A percentile compares a stretch with the other conserved stretches of the same genome.
Conservation (phyloP, 23 tunicate genomes). For the Styela plicata region DNA sequence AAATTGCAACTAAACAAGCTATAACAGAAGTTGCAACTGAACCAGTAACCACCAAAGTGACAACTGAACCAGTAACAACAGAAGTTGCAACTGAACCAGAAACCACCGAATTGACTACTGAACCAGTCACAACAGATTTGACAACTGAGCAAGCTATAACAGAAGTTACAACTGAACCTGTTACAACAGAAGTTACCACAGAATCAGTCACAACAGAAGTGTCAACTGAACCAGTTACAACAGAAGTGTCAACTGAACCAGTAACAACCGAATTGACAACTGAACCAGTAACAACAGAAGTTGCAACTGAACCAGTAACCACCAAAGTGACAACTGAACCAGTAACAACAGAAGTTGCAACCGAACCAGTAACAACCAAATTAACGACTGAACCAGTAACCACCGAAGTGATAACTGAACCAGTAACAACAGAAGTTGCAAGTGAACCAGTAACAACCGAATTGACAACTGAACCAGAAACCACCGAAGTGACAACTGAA, state of each 20-base stretch:
- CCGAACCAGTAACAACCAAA: background rate
- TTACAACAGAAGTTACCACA: background rate
- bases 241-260: background rate
- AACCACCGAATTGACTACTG: background rate
- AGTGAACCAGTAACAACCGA: background rate
- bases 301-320: background rate
- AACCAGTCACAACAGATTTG: background rate
- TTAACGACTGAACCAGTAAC: background rate
- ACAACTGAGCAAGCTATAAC: background rate
- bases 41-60: background rate
- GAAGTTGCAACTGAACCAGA: background rate
- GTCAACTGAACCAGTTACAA: background rate
- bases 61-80: background rate
- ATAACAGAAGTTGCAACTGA: background rate
- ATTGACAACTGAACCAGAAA: background rate
- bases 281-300: background rate
- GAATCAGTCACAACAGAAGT: background rate
- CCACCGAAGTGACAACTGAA: no score
- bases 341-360: background rate
- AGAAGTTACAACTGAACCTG: background rate
- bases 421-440: background rate
- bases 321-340: background rate
- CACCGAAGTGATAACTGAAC: background rate
- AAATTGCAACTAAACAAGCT: background rate
- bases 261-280: background rate